These are phyloP conservation scores for Microhierax caerulescens DNA, from an alignment of 2,797 vertebrate genomes.

Conservation along the genomic window DNA sequence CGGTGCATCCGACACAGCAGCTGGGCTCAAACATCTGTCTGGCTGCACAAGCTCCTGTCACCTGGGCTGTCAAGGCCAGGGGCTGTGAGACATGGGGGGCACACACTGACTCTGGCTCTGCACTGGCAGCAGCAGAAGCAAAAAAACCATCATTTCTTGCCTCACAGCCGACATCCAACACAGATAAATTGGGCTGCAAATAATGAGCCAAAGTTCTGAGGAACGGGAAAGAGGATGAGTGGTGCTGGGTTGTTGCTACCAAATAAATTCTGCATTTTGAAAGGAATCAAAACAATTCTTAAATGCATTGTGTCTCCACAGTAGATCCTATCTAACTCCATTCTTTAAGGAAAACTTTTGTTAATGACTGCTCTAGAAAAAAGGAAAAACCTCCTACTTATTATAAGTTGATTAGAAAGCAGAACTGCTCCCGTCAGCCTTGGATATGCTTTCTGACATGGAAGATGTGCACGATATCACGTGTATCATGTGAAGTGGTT, in stretches of 20 bases:
- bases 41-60: too few relatives aligned
- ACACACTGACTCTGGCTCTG: background rate
- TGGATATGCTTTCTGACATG: fast-evolving
- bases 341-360: background rate
- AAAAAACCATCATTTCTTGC: fast-evolving
- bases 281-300: background rate
- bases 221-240: fast-evolving
- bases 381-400: background rate
- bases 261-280: fast-evolving
- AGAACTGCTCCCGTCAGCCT: background rate
- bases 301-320: fast-evolving
- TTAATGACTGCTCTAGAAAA: background rate
- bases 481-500: fast-evolving
- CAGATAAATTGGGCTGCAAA: background rate
- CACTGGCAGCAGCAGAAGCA: background rate
- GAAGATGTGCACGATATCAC: fast-evolving
- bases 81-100: background rate
- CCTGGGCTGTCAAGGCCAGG: background rate
- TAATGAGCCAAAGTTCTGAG: background rate
- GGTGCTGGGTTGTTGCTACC: background rate
- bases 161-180: fast-evolving
- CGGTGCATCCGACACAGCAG: background rate
- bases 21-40: background rate
- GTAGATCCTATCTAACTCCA: too few relatives aligned
- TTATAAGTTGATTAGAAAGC: background rate